Evolutionary conservation across 2,797 vertebrate genomes (phyloP), one percentile per base, ranked within the genome.

Genomic region (Ptychobarbus kaznakovi): DNA sequence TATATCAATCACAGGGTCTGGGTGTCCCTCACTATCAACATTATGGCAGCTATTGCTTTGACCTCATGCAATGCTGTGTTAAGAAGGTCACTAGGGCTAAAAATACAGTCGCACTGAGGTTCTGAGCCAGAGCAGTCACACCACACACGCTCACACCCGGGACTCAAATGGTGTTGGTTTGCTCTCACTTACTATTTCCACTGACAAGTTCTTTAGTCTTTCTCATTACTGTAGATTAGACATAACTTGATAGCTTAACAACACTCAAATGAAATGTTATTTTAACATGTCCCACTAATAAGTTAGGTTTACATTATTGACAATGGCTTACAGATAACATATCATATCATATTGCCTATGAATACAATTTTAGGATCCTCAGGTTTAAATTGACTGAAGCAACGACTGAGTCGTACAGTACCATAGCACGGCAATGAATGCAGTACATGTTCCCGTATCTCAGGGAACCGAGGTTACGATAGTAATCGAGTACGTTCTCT

Each of bases 41-140:
- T 18, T 53, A 65, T 63, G 56, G 42, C 56, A 11, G 3, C 68
- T 73, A 80, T 85, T 73, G 56, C 68, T 80, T 65, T 85, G 83
- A 72, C 68, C 83, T 53, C 13, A 84, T 53, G 77, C 42, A 74
- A 32, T 53, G 56, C 11, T 10, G 1, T 73, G 68, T 22, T 72
- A 85, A 85, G 68, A 85, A 85, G 83, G 83, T 85, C 83, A 85
- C 20, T 63, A n/a, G 4, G 32, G 68, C 83, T 85, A 85, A 85
- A 85, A 85, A 85, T 85, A 85, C 77, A 65, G 68, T 9, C 1
- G 4, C n/a, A 58, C 9, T 74, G 56, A 72, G 32, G 20, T 74
- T 85, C 12, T 8, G 22, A 74, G 83, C 69, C 77, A 51, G 28
- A 65, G 77, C 68, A 69, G 83, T 72, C 42, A 85, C 56, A 53